Evolutionary conservation across 2,113 vertebrate species (phyloP).

Genomic region (Cephalophus harveyi): DNA sequence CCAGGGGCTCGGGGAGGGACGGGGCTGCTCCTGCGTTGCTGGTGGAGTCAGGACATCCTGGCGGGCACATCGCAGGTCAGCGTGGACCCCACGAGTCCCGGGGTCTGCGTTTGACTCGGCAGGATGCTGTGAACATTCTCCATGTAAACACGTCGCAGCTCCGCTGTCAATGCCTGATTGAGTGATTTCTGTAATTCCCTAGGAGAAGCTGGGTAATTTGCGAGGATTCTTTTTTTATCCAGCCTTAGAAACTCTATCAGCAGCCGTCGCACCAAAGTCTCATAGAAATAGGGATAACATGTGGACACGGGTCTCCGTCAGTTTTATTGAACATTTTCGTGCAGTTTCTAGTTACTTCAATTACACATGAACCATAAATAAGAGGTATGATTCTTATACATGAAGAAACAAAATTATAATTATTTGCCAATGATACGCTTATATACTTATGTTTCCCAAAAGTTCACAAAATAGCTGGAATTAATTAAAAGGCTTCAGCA

Average conservation of each 20-base stretch:
- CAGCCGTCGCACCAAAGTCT: neutral
- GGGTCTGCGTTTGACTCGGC: neutral
- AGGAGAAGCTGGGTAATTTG: neutral
- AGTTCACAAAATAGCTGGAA: slow-evolving; percentile 40
- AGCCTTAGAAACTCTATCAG: neutral
- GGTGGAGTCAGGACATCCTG: no score
- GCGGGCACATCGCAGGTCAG: accelerated
- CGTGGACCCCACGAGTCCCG: neutral
- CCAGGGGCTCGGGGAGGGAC: no score
- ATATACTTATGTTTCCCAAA: slow-evolving; percentile 20
- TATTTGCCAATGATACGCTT: slow-evolving; percentile 49
- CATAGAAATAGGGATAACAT: neutral
- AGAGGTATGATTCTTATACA: slow-evolving; percentile 39
- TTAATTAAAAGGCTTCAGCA: slow-evolving; percentile 38
- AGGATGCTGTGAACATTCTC: neutral
- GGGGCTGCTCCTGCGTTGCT: accelerated
- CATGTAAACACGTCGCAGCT: neutral
- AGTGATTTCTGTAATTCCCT: neutral
- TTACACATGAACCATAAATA: slow-evolving; percentile 38
- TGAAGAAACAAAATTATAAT: slow-evolving; percentile 58
- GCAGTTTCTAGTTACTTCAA: slow-evolving; percentile 14
- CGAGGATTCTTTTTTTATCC: neutral
- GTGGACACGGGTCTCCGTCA: neutral
- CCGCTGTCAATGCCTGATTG: neutral
- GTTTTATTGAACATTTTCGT: slow-evolving; percentile 28